Conservation (phyloP, 2,888 invertebrate genomes). For the Drosophila eohydei region DNA sequence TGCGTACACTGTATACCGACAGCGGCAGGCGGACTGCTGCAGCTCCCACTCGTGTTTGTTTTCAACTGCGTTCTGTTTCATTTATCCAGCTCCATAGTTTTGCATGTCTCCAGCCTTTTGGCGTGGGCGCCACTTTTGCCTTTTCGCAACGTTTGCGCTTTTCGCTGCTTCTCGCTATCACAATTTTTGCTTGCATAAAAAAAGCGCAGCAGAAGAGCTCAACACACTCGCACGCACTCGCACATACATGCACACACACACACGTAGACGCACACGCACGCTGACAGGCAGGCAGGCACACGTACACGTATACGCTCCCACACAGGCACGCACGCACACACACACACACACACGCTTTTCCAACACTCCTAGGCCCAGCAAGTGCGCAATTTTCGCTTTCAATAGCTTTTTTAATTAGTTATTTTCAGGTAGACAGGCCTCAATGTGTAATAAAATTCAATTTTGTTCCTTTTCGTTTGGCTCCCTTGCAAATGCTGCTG, state of each 20-base stretch:
- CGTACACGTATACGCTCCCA: background rate
- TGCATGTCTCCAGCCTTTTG: slow-evolving; percentile 13
- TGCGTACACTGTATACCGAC: slow-evolving; percentile 20
- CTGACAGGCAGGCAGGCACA: background rate
- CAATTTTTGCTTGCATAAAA: slow-evolving; percentile 55
- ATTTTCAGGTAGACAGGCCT: slow-evolving; percentile 10
- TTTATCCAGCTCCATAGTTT: slow-evolving; percentile 51
- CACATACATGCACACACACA: slow-evolving; percentile 2
- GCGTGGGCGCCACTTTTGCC: slow-evolving; percentile 22
- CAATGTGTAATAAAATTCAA: slow-evolving; percentile 26
- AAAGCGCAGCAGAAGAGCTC: slow-evolving; percentile 52
- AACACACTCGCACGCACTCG: slow-evolving; percentile 19
- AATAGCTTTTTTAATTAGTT: slow-evolving; percentile 27
- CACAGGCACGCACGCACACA: slow-evolving; percentile 1
- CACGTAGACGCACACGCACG: background rate
- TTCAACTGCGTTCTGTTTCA: slow-evolving; percentile 44
- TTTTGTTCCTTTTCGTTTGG: slow-evolving; percentile 23
- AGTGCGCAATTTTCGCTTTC: slow-evolving; percentile 33
- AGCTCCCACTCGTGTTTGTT: slow-evolving; percentile 38
- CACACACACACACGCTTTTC: slow-evolving; percentile 16
- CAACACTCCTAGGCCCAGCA: slow-evolving; percentile 21
- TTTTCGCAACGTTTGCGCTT: slow-evolving; percentile 31
- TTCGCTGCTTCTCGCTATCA: slow-evolving; percentile 32
- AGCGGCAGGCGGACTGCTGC: slow-evolving; percentile 31
- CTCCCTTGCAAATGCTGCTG: background rate